Evolutionary conservation across 2,888 invertebrate species (phyloP).

Genomic region (Scotopteryx bipunctaria): DNA sequence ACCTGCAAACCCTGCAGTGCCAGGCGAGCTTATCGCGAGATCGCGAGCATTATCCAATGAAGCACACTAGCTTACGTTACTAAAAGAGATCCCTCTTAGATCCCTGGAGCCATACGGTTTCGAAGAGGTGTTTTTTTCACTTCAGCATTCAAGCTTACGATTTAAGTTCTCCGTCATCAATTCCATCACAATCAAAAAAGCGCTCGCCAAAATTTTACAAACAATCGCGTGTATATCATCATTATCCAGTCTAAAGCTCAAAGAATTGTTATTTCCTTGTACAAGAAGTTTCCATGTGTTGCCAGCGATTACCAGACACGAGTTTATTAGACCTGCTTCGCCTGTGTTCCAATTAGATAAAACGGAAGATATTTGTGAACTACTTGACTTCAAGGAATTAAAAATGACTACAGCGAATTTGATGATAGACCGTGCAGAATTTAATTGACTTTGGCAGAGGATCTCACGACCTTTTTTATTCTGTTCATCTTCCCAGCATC

Average conservation of each 20-base stretch:
- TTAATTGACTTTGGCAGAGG: slow-evolving; percentile 36
- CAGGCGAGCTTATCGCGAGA: slow-evolving; percentile 31
- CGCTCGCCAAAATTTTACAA: not conserved
- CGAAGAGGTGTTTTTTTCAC: not conserved
- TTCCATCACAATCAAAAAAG: too few species aligned
- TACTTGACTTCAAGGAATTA: slow-evolving; percentile 29
- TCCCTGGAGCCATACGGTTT: not conserved
- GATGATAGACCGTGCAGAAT: slow-evolving; percentile 45
- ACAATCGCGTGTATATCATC: not conserved
- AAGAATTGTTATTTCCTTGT: slow-evolving; percentile 7
- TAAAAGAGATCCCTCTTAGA: slow-evolving; percentile 6
- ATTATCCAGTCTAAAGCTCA: slow-evolving; percentile 1
- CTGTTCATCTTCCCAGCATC: slow-evolving; percentile 4
- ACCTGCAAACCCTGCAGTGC: slow-evolving; percentile 25
- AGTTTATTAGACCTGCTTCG: slow-evolving; percentile 36
- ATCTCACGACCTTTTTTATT: slow-evolving; percentile 37
- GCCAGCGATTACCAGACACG: slow-evolving; percentile 31
- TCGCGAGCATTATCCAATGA: slow-evolving; percentile 19
- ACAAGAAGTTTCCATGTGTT: slow-evolving; percentile 15
- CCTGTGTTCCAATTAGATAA: slow-evolving; percentile 18
- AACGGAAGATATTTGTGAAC: slow-evolving; percentile 16
- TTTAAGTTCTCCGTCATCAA: too few species aligned
- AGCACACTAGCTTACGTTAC: not conserved
- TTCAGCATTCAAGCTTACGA: too few species aligned
- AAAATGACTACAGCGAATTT: slow-evolving; percentile 43